A percentile compares a stretch with the other conserved stretches of the same genome.
These are phyloP conservation scores for Caenorhabditis parvicauda DNA, from an alignment of 2,888 invertebrate species.

Conservation along the genomic window DNA sequence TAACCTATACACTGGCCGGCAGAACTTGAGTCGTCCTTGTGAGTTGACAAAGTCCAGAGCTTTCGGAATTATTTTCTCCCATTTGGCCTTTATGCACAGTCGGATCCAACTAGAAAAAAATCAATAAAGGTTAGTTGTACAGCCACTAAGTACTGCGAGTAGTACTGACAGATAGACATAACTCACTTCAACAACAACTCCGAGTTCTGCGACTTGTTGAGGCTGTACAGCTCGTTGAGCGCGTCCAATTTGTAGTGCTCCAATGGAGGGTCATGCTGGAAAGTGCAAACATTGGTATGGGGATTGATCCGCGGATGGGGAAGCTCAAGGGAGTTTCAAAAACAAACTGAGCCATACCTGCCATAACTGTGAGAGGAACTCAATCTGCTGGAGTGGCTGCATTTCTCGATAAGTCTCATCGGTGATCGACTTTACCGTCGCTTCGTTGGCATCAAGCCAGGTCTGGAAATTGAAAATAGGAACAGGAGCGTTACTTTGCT, in stretches of 20 bases:
- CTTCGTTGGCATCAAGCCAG: slow-evolving; percentile 39
- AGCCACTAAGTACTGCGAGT: no score
- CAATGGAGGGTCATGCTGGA: slow-evolving; percentile 57
- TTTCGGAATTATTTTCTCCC: slow-evolving; percentile 72
- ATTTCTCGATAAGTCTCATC: slow-evolving; percentile 24
- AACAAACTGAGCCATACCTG: slow-evolving; percentile 27
- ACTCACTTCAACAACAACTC: slow-evolving; percentile 73
- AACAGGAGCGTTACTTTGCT: no score
- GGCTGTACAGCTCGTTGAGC: slow-evolving; percentile 72
- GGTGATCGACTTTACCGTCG: slow-evolving; percentile 22
- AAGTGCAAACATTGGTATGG: slow-evolving; percentile 1
- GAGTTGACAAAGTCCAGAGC: slow-evolving; percentile 78
- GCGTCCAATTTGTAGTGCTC: slow-evolving; percentile 66
- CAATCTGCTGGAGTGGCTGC: slow-evolving; percentile 49
- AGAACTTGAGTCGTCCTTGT: slow-evolving; percentile 87
- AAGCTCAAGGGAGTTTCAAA: background rate
- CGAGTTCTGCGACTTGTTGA: slow-evolving; percentile 73
- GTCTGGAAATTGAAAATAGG: slow-evolving; percentile 26
- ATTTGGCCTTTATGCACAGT: slow-evolving; percentile 75
- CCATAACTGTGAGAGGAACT: slow-evolving; percentile 46
- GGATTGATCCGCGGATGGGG: no score
- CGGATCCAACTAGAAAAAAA: slow-evolving; percentile 74
- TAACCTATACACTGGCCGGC: slow-evolving; percentile 76
- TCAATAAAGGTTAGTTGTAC: background rate
- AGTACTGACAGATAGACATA: background rate